Base-by-base conservation (phyloP, 2,797 vertebrate genomes). In the Anguilla megastoma region DNA sequence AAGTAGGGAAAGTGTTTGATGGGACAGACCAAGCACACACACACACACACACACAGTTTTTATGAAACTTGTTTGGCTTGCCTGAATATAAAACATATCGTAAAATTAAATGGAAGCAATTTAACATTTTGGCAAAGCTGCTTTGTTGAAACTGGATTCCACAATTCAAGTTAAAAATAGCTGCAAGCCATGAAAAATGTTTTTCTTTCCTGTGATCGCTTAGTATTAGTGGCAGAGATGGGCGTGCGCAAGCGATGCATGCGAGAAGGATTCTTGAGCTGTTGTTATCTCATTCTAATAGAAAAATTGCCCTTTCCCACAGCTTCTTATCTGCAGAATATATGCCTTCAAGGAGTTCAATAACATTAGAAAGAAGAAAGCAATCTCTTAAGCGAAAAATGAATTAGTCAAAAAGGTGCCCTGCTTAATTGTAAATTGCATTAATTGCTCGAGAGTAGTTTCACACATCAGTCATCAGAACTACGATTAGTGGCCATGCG, bases 401-500 rank as follows among this genome's bases (percentile, higher is more conserved):
- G 36, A 24, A 82, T 50, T 36, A n/a, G 41, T 4, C 2, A 41
- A 16, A 21, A 18, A 82, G 9, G 48, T 82, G 45, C 21, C 45
- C 24, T 8, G 10, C 21, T 82, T 50, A 36, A 33, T 14, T 76
- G 41, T 9, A 36, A 41, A 36, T 76, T 21, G 18, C 41, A 82
- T 50, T 82, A 50, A 82, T 82, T 50, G 41, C 79, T 48, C 50
- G 41, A 50, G 18, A 79, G 79, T n/a, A 82, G 50, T 82, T n/a
- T 82, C 41, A 48, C 79, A 82, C 41, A 82, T 21, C 41, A 9
- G 33, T 14, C 12, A 21, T 79, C 9, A 8, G 30, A 7, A 41
- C 36, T 41, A 41, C 36, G 36, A 41, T 41, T 41, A 41, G 36
- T 41, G 36, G 36, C 36, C 36, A 3, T 41, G 36, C 36, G 36